Evolutionary conservation across 2,888 invertebrate genomes (phyloP), one percentile per base, ranked within the genome.

Genomic region (Congeria kusceri): DNA sequence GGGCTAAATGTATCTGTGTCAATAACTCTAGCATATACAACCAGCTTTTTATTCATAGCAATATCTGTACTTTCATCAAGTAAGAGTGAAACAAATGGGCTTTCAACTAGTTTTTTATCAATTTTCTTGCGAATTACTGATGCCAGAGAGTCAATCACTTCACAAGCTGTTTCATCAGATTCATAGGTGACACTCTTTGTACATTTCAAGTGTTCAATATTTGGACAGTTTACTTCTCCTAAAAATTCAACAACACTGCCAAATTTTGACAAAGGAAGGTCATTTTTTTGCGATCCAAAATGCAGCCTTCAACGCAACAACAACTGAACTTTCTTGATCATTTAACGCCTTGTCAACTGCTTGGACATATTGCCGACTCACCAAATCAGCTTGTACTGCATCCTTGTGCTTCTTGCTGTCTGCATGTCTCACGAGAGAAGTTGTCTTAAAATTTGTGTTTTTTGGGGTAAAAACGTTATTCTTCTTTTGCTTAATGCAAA

Each of bases 31-130:
- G 44, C 63, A 56, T 47, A 74, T 13, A 74, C 29, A 28, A 77
- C 70, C 20, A 65, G 71, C 61, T 77, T 71, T 20, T 77, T 70
- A 7, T 61, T 13, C 4, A 59, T 25, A 13, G n/a, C 44, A 20
- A 70, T 39, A 44, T 77, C 71, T 23, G 77, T 66, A 46, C 70
- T 71, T 47, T 76, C 76, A 59, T 76, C 69, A 53, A 29, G 29
- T 9, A 71, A 44, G 5, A 77, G n/a, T 1, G 39, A 61, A 1
- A 71, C 29, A 39, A 49, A 65, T 32, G 71, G 66, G 15, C 59
- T 57, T 1, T 29, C 46, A 7, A n/a, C n/a, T n/a, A 76, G 47
- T 11, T 39, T 4, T 20, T 28, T 70, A n/a, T 47, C 39, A 32
- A 66, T 47, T 53, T 29, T 66, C 15, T 25, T 39, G 27, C 71